Evolutionary conservation across 2,797 vertebrate species (phyloP), one percentile per base, ranked within the genome.

Genomic region (Gambelia wislizenii): DNA sequence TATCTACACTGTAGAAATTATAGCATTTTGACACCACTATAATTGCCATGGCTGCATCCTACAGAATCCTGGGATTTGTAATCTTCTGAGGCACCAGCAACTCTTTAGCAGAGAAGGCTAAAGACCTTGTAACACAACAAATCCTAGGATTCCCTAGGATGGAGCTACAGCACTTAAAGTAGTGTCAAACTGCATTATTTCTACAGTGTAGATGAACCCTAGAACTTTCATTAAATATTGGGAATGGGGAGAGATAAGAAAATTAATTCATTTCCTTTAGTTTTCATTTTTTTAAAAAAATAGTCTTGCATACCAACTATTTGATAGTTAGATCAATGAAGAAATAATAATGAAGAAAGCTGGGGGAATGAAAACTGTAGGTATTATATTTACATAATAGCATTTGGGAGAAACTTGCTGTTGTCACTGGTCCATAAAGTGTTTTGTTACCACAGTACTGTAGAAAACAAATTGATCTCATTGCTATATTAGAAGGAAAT

Each of bases 401-500:
- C 6, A 87, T 83, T 91, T 85, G 47, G 0, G 78, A 74, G 14
- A 47, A n/a, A 82, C 59, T 20, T 7, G 79, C 75, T 81, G 72
- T 64, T 61, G 12, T 59, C 30, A 33, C 14, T 33, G 2, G 42
- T 30, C 30, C 44, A 33, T 33, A 77, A 13, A 25, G 75, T 75
- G 88, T 88, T 89, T 79, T 85, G 49, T 91, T 91, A 88, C 91
- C 83, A 44, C 69, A 89, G 56, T 61, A 93, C n/a, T 79, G 1
- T 16, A 33, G 3, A 74, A 72, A n/a, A 89, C 90, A 81, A 78
- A 89, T 90, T 87, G 84, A 86, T 78, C 72, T 88, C 22, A 36
- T 20, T 72, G 2, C 59, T 91, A 94, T 54, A 85, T 18, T 83
- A 81, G 88, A 95, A 95, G 95, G 96, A 94, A 93, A 93, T 96